phyloP scores from a whole-genome alignment of 2,888 invertebrate species.

The Eurois occulta region DNA sequence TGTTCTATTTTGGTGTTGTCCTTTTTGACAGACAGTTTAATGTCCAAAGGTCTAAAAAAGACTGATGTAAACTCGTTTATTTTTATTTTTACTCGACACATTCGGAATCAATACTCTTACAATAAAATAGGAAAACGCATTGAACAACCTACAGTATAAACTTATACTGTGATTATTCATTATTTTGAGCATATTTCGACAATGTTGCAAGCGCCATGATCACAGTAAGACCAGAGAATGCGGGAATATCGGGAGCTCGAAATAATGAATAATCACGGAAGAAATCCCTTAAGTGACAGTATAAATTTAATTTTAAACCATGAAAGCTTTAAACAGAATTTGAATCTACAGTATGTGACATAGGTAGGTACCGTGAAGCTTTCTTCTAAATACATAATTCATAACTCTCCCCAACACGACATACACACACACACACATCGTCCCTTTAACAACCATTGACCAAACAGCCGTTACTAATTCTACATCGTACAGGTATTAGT shows the following conservation, averaged over 20 bases:
- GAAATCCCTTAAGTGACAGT: no score
- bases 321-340: no score
- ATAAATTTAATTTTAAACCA: no score
- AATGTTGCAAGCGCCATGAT: no score
- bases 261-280: no score
- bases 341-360: background rate
- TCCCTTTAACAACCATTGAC: conserved; percentile 11
- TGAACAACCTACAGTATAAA: background rate
- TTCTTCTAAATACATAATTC: conserved; percentile 11
- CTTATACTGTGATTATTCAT: no score
- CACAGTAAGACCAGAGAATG: no score
- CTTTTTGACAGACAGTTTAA: conserved; percentile 14
- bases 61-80: background rate
- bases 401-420: conserved; percentile 18
- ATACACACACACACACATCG: conserved; percentile 1
- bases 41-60: background rate
- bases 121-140: background rate
- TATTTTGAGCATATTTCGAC: no score
- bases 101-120: background rate
- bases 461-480: conserved; percentile 48
- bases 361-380: background rate
- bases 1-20: conserved; percentile 10
- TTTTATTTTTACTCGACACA: background rate
- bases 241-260: no score
- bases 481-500: conserved; percentile 56